Conservation (phyloP, 2,113 vertebrate species). For the Plectropomus leopardus region DNA sequence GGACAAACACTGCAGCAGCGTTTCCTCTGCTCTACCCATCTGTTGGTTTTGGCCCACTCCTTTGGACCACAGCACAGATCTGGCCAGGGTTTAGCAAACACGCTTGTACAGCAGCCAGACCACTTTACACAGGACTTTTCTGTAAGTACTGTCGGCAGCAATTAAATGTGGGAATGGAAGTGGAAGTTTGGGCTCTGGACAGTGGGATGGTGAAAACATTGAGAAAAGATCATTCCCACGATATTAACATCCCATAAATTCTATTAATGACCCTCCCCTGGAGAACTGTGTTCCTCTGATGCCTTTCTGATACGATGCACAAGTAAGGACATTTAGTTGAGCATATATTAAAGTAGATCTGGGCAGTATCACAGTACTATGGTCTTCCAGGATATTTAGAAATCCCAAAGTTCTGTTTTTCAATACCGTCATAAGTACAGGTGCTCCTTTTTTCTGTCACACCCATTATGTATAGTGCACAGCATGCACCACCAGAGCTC, state of each 20-base stretch:
- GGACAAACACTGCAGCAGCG: constrained; percentile 80
- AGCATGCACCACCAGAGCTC: too few species aligned
- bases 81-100: constrained; percentile 74
- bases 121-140: constrained; percentile 80
- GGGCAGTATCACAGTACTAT: too few species aligned
- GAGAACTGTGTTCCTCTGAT: constrained; percentile 11
- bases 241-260: constrained; percentile 33
- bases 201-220: constrained; percentile 41
- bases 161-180: constrained; percentile 73
- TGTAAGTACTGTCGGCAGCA: constrained; percentile 72
- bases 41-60: constrained; percentile 82
- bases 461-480: too few species aligned
- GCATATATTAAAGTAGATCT: neutral
- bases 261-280: constrained; percentile 48
- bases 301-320: constrained; percentile 27
- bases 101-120: constrained; percentile 76
- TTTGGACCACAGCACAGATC: constrained; percentile 73
- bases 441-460: too few species aligned
- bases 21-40: constrained; percentile 82
- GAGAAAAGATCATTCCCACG: constrained; percentile 68
- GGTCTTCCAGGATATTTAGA: too few species aligned
- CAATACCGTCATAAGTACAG: too few species aligned
- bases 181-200: constrained; percentile 45
- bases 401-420: too few species aligned
- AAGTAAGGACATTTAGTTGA: constrained; percentile 50